phyloP scores from a whole-genome alignment of 1,140 invertebrate species.

The Bombus waltoni region DNA sequence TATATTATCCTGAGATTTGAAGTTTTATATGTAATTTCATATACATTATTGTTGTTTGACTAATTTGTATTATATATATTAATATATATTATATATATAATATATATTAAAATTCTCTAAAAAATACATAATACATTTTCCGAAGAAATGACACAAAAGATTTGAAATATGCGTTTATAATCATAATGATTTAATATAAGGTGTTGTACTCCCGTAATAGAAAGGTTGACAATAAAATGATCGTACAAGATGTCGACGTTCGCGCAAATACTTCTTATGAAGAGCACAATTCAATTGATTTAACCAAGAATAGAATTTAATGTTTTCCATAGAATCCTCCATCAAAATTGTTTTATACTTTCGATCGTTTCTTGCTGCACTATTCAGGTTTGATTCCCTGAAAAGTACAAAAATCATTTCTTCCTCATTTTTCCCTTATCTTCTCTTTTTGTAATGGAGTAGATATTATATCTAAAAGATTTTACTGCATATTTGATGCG shows the following conservation, averaged over 20 bases:
- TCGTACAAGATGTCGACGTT: slow-evolving; percentile 57
- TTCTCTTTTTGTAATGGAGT: background rate
- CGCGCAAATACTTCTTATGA: slow-evolving; percentile 62
- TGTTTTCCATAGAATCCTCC: background rate
- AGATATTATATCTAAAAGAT: background rate
- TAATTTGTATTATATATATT: slow-evolving; percentile 76
- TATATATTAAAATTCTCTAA: background rate
- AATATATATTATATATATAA: slow-evolving; percentile 84
- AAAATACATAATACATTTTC: background rate
- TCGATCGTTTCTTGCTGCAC: background rate
- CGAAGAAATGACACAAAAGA: background rate
- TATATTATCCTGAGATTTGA: background rate
- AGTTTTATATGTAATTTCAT: background rate
- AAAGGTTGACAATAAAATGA: slow-evolving; percentile 66
- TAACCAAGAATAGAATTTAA: slow-evolving; percentile 56
- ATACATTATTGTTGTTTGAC: background rate
- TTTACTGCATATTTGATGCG: background rate
- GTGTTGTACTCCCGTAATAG: slow-evolving; percentile 56
- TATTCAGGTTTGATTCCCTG: background rate
- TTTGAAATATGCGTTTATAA: background rate
- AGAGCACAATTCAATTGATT: slow-evolving; percentile 61
- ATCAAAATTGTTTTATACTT: background rate
- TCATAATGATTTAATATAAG: slow-evolving; percentile 20
- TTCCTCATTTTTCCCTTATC: background rate
- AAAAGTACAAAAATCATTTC: background rate